phyloP scores from a whole-genome alignment of 1,140 invertebrate species.

The Forficula auricularia region DNA sequence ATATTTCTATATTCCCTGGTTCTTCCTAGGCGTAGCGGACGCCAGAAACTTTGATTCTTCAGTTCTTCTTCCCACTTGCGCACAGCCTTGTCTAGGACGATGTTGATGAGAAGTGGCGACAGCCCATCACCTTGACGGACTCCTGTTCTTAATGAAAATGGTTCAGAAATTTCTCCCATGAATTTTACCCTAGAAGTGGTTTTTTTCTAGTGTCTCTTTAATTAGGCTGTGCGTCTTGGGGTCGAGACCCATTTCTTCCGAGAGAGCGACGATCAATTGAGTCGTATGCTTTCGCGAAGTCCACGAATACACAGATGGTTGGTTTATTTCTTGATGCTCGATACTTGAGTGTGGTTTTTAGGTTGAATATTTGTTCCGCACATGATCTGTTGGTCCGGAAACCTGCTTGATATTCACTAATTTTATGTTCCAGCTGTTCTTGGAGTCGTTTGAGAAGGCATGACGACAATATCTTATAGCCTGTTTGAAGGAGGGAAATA shows the following conservation, averaged over 20 bases:
- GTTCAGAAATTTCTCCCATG: slow-evolving; percentile 5
- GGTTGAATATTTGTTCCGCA: too few relatives aligned
- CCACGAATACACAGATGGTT: too few relatives aligned
- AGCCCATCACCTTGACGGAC: slow-evolving; percentile 6
- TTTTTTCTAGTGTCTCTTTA: background rate
- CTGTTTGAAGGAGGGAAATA: too few relatives aligned
- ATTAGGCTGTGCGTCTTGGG: background rate
- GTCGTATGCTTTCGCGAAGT: slow-evolving; percentile 1
- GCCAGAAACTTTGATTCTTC: too few relatives aligned
- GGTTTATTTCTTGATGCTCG: too few relatives aligned
- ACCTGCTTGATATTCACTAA: too few relatives aligned
- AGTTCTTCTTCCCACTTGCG: background rate
- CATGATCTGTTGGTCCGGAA: too few relatives aligned
- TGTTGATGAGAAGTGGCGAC: slow-evolving; percentile 5
- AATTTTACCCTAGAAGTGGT: slow-evolving; percentile 7
- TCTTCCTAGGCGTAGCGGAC: background rate
- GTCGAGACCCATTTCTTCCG: background rate
- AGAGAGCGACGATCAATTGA: background rate
- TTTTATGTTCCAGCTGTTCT: too few relatives aligned
- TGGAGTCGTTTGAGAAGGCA: too few relatives aligned
- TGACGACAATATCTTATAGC: too few relatives aligned
- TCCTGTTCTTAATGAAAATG: slow-evolving; percentile 2
- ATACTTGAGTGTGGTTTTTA: too few relatives aligned
- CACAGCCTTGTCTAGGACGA: slow-evolving; percentile 5
- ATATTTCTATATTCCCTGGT: slow-evolving; percentile 1